phyloP scores from a whole-genome alignment of 2,797 vertebrate species.

The Menidia menidia region DNA sequence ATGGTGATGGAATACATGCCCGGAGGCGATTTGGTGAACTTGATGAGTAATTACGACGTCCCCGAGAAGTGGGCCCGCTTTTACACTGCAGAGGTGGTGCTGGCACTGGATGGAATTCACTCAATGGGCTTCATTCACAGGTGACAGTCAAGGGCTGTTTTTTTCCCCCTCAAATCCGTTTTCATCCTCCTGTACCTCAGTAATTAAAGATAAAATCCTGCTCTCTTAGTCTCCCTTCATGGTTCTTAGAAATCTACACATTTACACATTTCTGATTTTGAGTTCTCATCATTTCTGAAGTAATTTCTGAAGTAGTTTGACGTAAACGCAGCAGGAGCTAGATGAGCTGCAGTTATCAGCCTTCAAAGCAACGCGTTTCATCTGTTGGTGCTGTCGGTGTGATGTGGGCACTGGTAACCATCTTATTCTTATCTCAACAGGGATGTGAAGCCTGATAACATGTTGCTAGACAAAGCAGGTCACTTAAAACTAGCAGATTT shows the following conservation, averaged over 20 bases:
- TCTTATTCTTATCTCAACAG: conserved; percentile 72
- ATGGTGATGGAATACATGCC: conserved; percentile 99
- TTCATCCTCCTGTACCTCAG: neutral
- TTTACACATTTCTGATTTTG: conserved; percentile 6
- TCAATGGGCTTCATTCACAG: conserved; percentile 99
- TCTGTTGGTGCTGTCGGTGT: too few species aligned
- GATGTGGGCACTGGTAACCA: conserved; percentile 13
- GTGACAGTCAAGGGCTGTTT: conserved; percentile 65
- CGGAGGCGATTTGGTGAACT: conserved; percentile 96
- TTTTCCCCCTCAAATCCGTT: neutral
- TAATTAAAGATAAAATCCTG: neutral
- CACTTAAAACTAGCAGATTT: conserved; percentile 99
- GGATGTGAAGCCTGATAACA: conserved; percentile 99
- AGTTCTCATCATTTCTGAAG: neutral
- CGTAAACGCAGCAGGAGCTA: neutral
- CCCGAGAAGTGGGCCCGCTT: conserved; percentile 99
- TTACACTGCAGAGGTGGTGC: conserved; percentile 97
- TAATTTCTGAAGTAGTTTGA: neutral
- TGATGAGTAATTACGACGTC: conserved; percentile 99
- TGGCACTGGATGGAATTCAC: conserved; percentile 97
- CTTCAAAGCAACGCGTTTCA: neutral
- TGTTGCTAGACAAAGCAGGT: conserved; percentile 97
- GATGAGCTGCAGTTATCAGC: neutral
- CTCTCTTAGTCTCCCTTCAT: conserved; percentile 16
- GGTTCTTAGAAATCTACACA: conserved; percentile 23